Base-by-base conservation (phyloP, 30 jellyfish, hydroid and myxozoan species). In the Cassiopea andromeda region DNA sequence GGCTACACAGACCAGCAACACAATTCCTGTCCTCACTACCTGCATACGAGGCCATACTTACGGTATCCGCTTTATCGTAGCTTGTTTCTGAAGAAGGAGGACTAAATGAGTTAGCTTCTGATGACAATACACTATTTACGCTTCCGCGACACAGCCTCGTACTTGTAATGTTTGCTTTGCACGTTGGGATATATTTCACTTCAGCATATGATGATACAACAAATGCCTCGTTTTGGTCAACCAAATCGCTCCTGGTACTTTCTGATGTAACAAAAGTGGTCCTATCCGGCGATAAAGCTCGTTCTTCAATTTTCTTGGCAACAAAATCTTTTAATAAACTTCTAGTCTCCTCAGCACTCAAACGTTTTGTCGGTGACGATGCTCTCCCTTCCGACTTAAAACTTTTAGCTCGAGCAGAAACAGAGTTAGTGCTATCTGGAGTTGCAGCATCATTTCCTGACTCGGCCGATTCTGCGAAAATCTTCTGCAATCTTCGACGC, bases 11-110 rank as follows among this genome's bases (percentile, higher is more conserved):
- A n/a, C 88, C 92, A 60, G 91, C 67, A 76, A 68, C 93, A 50
- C 71, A 87, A 60, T 84, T 85, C 48, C 92, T 54, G 66, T 81
- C 93, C 54, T 88, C 96, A 72, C 97, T 88, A n/a, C 93, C 98
- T 44, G 93, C 89, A 72, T 77, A 93, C 59, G 98, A 94, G 70
- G 93, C 92, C 85, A 94, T 83, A 72, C 98, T 94, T 73, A 90
- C 59, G 45, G 97, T 94, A 89, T 94, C 98, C 17, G 94, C 98
- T 46, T 90, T 90, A 18, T 90, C 97, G 44, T 82, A 77, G 48
- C 93, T 90, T 1, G 82, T 68, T 12, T 90, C 93, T 1, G 92
- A 83, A 2, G 93, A 61, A 7, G 90, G 82, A 3, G 93, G 90
- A 44, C 90, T 81, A 64, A 75, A 66, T 64, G 88, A 83, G 47